Percentiles rank a stretch among this genome's conserved stretches.
phyloP scores from a whole-genome alignment of 2,797 vertebrate genomes.

The Micrastur ruficollis region DNA sequence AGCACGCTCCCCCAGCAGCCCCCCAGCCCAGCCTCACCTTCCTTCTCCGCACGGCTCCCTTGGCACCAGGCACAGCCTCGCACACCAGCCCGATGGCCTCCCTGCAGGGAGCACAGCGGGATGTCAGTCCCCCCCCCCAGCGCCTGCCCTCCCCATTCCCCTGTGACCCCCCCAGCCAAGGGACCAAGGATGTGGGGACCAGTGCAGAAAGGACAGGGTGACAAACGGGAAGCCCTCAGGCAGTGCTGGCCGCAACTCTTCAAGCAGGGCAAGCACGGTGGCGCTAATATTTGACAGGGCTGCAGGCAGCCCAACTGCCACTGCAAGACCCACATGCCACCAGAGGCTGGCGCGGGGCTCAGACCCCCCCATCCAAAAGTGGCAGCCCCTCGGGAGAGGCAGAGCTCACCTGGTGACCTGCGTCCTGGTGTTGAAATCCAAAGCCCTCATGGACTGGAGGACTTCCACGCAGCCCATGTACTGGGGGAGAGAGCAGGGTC shows the following conservation, averaged over 20 bases:
- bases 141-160: not conserved
- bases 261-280: accelerated
- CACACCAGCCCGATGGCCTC: constrained; percentile 96
- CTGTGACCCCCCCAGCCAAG: accelerated
- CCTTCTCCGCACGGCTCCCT: constrained; percentile 90
- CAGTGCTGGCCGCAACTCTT: not conserved
- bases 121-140: not conserved
- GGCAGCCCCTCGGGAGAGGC: not conserved
- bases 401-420: constrained; percentile 92
- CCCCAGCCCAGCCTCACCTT: constrained; percentile 80
- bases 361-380: not conserved
- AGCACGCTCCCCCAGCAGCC: accelerated
- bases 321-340: not conserved
- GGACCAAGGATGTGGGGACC: accelerated
- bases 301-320: not conserved
- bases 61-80: constrained; percentile 94
- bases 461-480: constrained; percentile 99
- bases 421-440: constrained; percentile 97
- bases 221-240: not conserved
- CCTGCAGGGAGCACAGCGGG: constrained; percentile 73
- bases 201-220: not conserved
- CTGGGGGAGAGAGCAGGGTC: constrained; percentile 66
- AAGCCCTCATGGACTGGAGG: constrained; percentile 95
- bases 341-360: not conserved
- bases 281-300: constrained; percentile 34